phyloP scores from a whole-genome alignment of 2,888 invertebrate genomes.

The Acrocera orbiculus region DNA sequence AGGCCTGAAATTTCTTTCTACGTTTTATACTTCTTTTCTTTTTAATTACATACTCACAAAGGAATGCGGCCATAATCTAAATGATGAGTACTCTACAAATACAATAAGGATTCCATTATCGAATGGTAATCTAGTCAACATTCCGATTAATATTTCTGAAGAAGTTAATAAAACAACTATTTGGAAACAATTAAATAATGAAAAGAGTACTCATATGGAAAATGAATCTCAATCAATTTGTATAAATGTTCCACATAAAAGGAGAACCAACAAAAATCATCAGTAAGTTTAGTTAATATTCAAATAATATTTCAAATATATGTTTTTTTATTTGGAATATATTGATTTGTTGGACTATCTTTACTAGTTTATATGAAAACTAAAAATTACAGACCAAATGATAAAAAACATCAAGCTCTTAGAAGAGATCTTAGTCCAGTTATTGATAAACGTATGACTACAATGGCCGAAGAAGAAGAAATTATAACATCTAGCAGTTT shows the following conservation, averaged over 20 bases:
- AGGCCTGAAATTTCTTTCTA: no score
- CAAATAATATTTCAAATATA: no score
- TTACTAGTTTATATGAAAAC: no score
- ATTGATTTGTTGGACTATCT: no score
- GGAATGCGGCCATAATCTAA: conserved; percentile 18
- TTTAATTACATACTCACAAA: conserved; percentile 5
- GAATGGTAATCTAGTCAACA: conserved; percentile 80
- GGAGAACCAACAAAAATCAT: conserved; percentile 24
- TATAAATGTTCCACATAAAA: conserved; percentile 26
- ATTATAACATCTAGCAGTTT: conserved; percentile 24
- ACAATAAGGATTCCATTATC: conserved; percentile 67
- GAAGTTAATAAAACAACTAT: conserved; percentile 86
- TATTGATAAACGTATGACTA: conserved; percentile 52
- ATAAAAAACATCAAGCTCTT: conserved; percentile 22
- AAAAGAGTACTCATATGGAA: conserved; percentile 15
- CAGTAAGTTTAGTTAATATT: conserved; percentile 28
- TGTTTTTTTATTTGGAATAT: no score
- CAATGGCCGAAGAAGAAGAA: conserved; percentile 75
- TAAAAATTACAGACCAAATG: conserved; percentile 16
- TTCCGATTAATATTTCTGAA: conserved; percentile 78
- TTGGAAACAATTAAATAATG: conserved; percentile 80
- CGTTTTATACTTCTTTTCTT: conserved; percentile 6
- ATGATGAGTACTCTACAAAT: conserved; percentile 27
- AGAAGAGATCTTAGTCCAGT: conserved; percentile 22
- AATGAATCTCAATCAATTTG: conserved; percentile 20